Conservation (phyloP, 2,888 invertebrate genomes). For the Drosophila paucipuncta region DNA sequence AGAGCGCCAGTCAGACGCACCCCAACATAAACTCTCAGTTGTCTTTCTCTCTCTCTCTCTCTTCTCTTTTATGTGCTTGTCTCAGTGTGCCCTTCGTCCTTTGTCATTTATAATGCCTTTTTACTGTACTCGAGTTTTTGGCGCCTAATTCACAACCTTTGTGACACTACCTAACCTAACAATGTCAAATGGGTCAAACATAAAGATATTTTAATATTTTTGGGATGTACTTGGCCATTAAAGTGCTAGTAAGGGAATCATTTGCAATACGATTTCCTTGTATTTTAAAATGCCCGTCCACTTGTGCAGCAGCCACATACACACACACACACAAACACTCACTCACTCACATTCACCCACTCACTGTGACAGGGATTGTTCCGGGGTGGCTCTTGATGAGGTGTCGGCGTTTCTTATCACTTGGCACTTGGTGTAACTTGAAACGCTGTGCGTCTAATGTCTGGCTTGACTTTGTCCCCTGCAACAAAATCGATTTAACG, state of each 20-base stretch:
- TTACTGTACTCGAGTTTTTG: slow-evolving; percentile 64
- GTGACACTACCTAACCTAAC: slow-evolving; percentile 32
- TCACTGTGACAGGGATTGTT: slow-evolving; percentile 38
- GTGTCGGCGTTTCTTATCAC: slow-evolving; percentile 70
- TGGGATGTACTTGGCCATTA: slow-evolving; percentile 12
- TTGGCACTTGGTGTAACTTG: slow-evolving; percentile 69
- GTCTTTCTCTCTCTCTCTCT: slow-evolving; percentile 7
- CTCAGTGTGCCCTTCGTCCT: not conserved
- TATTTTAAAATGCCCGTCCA: slow-evolving; percentile 19
- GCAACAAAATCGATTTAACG: slow-evolving; percentile 73
- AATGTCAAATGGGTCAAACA: slow-evolving; percentile 33
- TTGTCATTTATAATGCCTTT: slow-evolving; percentile 25
- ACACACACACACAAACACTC: not conserved
- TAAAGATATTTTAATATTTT: slow-evolving; percentile 3
- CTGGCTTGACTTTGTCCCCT: slow-evolving; percentile 51
- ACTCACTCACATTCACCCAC: slow-evolving; percentile 1
- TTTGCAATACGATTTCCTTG: not conserved
- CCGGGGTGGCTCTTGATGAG: slow-evolving; percentile 63
- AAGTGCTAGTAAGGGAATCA: not conserved
- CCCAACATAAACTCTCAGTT: slow-evolving; percentile 16
- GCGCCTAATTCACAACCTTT: slow-evolving; percentile 49
- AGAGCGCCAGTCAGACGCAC: slow-evolving; percentile 25
- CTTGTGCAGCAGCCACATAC: slow-evolving; percentile 6
- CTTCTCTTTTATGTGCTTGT: slow-evolving; percentile 5
- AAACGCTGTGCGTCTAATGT: slow-evolving; percentile 50